Base-by-base conservation (phyloP, 2,113 vertebrate genomes). In the Cnemophilus loriae region DNA sequence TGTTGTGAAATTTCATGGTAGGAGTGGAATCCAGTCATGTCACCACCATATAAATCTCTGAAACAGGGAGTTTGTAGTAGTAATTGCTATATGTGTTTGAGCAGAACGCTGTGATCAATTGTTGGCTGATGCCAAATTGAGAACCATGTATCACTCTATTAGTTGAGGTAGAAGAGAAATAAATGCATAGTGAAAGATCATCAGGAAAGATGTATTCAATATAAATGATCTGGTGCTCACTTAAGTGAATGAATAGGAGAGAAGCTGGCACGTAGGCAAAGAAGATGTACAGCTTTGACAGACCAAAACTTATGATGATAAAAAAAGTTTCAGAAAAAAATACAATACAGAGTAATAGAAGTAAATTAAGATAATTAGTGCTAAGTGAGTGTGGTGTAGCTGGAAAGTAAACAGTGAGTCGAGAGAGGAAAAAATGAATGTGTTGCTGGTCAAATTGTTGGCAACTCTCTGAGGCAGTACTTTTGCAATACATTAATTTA, bases 401-500 rank as follows among this genome's bases (percentile, higher is more conserved):
- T 96, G 86, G 75, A 84, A 84, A 97, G 65, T 84, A 92, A 95
- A 75, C 26, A 91, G 22, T 52, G 84, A 93, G n/a, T 60, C 10
- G 35, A 46, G 53, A 96, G 50, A 78, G 73, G 56, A 87, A 95
- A 92, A 94, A 91, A 80, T 91, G 56, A 87, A 95, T 89, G 50
- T 83, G 79, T 80, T 87, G 69, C 53, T 93, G 70, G 93, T 94
- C 67, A 87, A 79, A 71, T 90, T 81, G 78, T 81, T 95, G 85
- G 77, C 95, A 93, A 49, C 70, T 73, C 61, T 86, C 78, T 82
- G 60, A 94, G 81, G 85, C 78, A 93, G 81, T 83, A 55, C 82
- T 71, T 93, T 84, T 93, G 80, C 92, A 93, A 87, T 91, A 94
- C 80, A 95, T 93, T 95, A 80, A 92, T 84, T 96, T 96, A 89